phyloP scores from a whole-genome alignment of 2,797 vertebrate genomes.

The Stomatorhinus walkeri region DNA sequence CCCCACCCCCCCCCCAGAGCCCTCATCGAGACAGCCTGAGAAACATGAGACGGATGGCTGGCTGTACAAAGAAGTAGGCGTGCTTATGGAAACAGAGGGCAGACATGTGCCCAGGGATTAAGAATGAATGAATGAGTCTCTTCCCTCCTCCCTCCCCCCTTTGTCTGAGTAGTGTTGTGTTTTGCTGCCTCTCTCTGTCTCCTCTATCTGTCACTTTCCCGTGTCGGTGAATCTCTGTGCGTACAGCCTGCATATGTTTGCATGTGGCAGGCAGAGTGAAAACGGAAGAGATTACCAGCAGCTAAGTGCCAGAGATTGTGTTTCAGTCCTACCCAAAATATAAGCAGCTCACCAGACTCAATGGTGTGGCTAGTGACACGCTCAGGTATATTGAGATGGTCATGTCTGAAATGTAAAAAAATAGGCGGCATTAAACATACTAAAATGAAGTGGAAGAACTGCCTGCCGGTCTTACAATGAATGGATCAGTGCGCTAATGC shows the following conservation, averaged over 20 bases:
- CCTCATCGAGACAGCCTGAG: slow-evolving; percentile 29
- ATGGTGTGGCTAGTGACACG: not conserved
- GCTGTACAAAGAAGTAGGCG: slow-evolving; percentile 14
- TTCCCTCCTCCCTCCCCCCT: not conserved
- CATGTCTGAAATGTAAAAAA: not conserved
- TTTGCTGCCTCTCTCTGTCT: not conserved
- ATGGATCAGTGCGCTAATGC: not conserved
- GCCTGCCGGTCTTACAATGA: not conserved
- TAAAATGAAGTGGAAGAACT: not conserved
- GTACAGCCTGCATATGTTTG: not conserved
- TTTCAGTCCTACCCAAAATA: not conserved
- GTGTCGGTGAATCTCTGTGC: not conserved
- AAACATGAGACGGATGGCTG: slow-evolving; percentile 27
- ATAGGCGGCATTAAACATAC: not conserved
- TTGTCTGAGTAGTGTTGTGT: slow-evolving; percentile 11
- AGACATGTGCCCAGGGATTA: slow-evolving; percentile 27
- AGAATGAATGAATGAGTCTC: slow-evolving; percentile 15
- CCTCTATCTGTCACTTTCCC: not conserved
- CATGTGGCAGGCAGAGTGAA: slow-evolving; percentile 2
- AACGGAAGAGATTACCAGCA: not conserved
- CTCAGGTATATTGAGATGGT: not conserved
- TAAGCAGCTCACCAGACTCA: not conserved
- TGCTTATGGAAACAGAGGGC: slow-evolving; percentile 34
- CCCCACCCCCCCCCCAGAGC: not conserved
- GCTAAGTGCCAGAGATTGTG: not conserved